Evolutionary conservation across 1,140 invertebrate species (phyloP).

Genomic region (Cydia strobilella): DNA sequence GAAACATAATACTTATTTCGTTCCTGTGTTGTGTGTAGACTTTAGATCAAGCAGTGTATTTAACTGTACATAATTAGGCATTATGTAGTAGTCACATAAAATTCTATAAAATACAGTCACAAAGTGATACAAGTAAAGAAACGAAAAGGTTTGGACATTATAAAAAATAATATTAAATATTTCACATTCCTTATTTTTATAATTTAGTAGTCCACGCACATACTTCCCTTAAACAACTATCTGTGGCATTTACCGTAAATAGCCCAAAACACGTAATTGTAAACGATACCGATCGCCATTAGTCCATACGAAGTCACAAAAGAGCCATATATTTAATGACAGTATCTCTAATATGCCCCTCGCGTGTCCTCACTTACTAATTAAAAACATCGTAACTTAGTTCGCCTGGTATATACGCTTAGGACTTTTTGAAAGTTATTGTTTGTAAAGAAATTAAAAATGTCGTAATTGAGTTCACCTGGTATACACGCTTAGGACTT

Average conservation of each 20-base stretch:
- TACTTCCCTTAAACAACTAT: not conserved
- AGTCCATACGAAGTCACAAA: not conserved
- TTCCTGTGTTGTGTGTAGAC: no score
- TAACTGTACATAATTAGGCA: no score
- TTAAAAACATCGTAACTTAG: not conserved
- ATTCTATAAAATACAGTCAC: no score
- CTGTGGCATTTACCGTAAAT: not conserved
- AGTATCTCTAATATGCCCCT: conserved; percentile 18
- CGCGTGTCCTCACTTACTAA: not conserved
- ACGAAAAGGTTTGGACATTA: no score
- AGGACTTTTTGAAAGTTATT: not conserved
- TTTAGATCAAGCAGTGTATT: no score
- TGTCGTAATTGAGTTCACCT: not conserved
- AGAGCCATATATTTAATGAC: not conserved
- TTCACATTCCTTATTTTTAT: no score
- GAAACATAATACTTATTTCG: no score
- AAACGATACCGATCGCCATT: conserved; percentile 1
- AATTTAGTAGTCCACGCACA: no score
- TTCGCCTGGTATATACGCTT: not conserved
- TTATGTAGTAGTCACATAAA: no score
- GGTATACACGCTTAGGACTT: not conserved
- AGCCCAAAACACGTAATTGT: not conserved
- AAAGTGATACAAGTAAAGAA: no score
- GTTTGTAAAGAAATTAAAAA: not conserved
- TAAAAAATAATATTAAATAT: no score